Percentiles rank a stretch among this genome's conserved stretches.
Evolutionary conservation across 2,797 vertebrate species (phyloP).

Genomic region (Acrossocheilus fasciatus): DNA sequence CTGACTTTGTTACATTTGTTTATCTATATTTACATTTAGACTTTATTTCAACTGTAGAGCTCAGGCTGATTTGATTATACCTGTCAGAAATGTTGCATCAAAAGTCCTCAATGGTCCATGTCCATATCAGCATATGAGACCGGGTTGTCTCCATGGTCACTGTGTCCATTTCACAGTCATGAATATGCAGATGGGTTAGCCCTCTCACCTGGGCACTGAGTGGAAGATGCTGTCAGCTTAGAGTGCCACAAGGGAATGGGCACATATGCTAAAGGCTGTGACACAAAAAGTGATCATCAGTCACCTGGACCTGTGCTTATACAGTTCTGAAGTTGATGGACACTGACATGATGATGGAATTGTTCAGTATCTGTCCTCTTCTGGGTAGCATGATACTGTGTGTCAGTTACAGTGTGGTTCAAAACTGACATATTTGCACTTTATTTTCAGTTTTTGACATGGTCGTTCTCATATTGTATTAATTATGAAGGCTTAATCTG

Average conservation of each 20-base stretch:
- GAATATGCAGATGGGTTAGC: slow-evolving; percentile 60
- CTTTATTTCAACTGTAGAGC: slow-evolving; percentile 7
- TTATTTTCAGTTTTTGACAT: background rate
- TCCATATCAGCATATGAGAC: slow-evolving; percentile 59
- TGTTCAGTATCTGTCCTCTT: background rate
- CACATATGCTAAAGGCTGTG: slow-evolving; percentile 49
- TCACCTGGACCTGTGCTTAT: slow-evolving; percentile 23
- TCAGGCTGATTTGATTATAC: slow-evolving; percentile 14
- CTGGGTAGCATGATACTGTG: background rate
- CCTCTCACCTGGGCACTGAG: slow-evolving; percentile 52
- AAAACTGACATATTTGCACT: background rate
- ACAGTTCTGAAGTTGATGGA: slow-evolving; percentile 14
- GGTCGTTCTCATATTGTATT: background rate
- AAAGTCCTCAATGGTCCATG: slow-evolving; percentile 44
- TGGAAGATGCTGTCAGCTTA: slow-evolving; percentile 46
- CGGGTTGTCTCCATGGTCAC: slow-evolving; percentile 51
- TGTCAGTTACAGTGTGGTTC: background rate
- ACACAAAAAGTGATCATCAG: slow-evolving; percentile 41
- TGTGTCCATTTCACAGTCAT: slow-evolving; percentile 43
- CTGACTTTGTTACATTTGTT: background rate
- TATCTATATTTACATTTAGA: background rate
- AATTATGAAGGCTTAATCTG: background rate
- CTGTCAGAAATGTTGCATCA: slow-evolving; percentile 24
- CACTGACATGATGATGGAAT: slow-evolving; percentile 19
- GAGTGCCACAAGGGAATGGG: slow-evolving; percentile 32